Evolutionary conservation across 2,888 invertebrate genomes (phyloP).

Genomic region (Yponomeuta evonymella): DNA sequence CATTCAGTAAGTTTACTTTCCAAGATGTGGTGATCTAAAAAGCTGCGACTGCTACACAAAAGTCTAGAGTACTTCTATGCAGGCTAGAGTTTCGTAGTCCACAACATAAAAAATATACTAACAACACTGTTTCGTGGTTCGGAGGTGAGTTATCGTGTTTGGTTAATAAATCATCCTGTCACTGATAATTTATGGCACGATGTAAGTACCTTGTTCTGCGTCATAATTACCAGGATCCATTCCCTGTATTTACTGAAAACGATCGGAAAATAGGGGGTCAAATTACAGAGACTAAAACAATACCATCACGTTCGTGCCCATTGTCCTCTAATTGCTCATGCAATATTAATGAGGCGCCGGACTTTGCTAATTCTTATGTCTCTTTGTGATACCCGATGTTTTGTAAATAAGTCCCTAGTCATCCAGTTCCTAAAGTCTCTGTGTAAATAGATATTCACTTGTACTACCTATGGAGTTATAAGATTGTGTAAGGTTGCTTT

Average conservation of each 20-base stretch:
- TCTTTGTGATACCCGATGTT: neutral
- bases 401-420: neutral
- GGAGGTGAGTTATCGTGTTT: neutral
- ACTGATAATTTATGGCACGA: neutral
- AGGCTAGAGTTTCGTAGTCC: too few species aligned
- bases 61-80: too few species aligned
- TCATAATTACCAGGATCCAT: slow-evolving; percentile 1
- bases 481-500: too few species aligned
- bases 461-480: too few species aligned
- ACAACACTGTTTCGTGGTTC: neutral
- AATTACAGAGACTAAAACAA: neutral
- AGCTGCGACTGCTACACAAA: too few species aligned
- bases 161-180: neutral
- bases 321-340: neutral
- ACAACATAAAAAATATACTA: too few species aligned
- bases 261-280: neutral
- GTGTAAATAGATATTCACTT: too few species aligned
- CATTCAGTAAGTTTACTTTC: too few species aligned
- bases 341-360: neutral
- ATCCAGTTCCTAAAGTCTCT: neutral
- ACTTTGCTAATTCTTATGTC: neutral
- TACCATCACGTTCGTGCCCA: neutral
- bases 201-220: neutral
- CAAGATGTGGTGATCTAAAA: too few species aligned
- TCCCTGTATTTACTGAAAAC: neutral